Percentiles rank a stretch among this genome's conserved stretches.
phyloP scores from a whole-genome alignment of 1,140 invertebrate genomes.

The Heliconius melpomene region DNA sequence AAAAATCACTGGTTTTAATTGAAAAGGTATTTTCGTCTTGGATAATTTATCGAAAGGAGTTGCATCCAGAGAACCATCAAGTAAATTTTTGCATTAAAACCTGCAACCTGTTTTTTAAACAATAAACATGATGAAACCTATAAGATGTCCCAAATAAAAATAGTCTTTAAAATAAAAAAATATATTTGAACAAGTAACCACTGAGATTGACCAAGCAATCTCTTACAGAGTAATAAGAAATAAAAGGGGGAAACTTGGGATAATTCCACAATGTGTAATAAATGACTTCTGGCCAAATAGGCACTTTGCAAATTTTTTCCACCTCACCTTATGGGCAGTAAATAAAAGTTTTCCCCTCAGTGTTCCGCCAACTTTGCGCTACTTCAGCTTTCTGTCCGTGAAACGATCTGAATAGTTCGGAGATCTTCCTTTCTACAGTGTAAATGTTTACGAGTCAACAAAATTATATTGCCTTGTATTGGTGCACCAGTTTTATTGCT shows the following conservation, averaged over 20 bases:
- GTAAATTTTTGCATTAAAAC: no score
- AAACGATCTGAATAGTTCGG: neutral
- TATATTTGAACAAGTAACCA: no score
- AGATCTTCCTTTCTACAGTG: neutral
- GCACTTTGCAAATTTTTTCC: constrained; percentile 3
- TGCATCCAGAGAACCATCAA: no score
- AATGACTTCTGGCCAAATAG: neutral
- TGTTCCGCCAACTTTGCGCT: neutral
- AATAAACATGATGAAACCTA: no score
- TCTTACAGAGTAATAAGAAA: no score
- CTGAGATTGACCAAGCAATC: no score
- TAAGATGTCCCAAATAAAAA: no score
- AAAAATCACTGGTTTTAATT: no score
- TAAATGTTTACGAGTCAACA: neutral
- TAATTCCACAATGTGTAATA: neutral
- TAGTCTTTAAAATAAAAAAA: no score
- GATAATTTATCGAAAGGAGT: no score
- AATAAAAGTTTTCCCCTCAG: neutral
- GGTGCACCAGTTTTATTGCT: neutral
- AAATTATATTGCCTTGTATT: neutral
- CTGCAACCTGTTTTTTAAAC: no score
- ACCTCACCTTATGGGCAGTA: constrained; percentile 7
- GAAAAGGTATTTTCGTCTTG: no score
- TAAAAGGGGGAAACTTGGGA: neutral
- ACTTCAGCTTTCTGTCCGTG: neutral